phyloP scores from a whole-genome alignment of 2,113 vertebrate genomes.

The Silurus meridionalis region DNA sequence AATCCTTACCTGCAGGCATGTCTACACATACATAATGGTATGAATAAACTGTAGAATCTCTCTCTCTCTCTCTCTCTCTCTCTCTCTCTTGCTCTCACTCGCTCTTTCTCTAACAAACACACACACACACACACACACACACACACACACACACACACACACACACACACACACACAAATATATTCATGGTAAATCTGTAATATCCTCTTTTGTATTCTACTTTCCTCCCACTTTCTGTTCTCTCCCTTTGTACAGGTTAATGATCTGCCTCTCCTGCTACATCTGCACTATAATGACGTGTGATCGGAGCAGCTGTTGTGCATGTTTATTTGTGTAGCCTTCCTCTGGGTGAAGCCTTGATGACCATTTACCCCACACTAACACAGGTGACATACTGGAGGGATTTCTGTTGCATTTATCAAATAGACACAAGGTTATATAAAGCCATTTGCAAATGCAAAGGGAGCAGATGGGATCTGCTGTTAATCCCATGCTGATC shows the following conservation, averaged over 20 bases:
- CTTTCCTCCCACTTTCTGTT: not conserved
- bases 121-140: not conserved
- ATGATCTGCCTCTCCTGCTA: not conserved
- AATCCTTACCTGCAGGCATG: not conserved
- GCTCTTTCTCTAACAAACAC: not conserved
- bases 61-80: too few relatives aligned
- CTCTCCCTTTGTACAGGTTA: not conserved
- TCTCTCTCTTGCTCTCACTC: too few relatives aligned
- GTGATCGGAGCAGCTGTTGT: conserved; percentile 30
- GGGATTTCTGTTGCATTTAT: conserved; percentile 56
- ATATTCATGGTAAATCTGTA: not conserved
- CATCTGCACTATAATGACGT: not conserved
- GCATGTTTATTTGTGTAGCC: conserved; percentile 24
- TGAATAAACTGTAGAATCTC: not conserved
- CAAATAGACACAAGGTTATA: conserved; percentile 56
- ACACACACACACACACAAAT: not conserved
- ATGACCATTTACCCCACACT: conserved; percentile 35
- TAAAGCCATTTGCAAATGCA: conserved; percentile 66
- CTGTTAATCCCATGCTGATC: conserved; percentile 59
- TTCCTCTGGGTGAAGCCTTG: conserved; percentile 43
- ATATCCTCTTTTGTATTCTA: not conserved
- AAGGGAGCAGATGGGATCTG: conserved; percentile 61
- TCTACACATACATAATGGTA: not conserved
- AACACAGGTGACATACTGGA: conserved; percentile 50
- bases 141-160: not conserved